Evolutionary conservation across 2,797 vertebrate species (phyloP).

Genomic region (Phyllotis vaccarum): DNA sequence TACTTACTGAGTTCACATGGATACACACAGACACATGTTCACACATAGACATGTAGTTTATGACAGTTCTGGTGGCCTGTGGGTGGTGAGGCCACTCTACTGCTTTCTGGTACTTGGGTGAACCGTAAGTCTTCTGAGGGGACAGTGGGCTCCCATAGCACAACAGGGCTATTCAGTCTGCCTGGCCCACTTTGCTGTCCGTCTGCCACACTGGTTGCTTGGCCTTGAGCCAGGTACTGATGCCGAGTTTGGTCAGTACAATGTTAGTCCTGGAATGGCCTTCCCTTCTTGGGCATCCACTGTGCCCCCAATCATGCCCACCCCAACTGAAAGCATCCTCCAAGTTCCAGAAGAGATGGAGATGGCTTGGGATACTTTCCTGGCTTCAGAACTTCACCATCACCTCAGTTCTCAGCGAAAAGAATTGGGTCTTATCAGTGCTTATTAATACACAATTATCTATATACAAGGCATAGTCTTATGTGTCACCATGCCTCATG

Average conservation of each 20-base stretch:
- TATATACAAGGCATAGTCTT: slow-evolving; percentile 6
- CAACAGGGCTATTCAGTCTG: slow-evolving; percentile 32
- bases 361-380: background rate
- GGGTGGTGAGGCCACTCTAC: background rate
- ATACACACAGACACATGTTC: background rate
- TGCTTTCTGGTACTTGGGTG: background rate
- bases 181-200: background rate
- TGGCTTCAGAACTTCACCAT: background rate
- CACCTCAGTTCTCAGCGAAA: background rate
- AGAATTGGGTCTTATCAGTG: background rate
- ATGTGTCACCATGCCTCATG: background rate
- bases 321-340: background rate
- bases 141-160: background rate
- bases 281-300: background rate
- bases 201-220: background rate
- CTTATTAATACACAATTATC: background rate
- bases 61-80: background rate
- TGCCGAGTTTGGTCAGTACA: background rate
- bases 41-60: background rate
- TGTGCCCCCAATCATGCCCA: background rate
- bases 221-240: background rate
- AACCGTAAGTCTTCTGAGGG: background rate
- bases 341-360: background rate
- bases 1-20: background rate
- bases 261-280: background rate